Evolutionary conservation across 2,797 vertebrate genomes (phyloP).

Genomic region (Intellagama lesueurii): DNA sequence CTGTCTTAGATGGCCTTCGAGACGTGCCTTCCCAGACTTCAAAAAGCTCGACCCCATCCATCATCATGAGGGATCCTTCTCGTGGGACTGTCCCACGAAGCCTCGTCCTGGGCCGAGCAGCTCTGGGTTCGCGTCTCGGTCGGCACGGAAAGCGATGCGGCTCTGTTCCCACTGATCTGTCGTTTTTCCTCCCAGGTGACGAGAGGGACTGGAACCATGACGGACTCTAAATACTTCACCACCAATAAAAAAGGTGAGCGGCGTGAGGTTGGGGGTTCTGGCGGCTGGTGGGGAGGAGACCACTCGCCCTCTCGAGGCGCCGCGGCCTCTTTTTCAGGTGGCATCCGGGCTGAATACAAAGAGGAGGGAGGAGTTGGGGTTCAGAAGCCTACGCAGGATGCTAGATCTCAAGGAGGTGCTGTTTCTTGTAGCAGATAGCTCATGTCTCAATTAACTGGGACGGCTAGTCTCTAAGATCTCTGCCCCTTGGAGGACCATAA

Average conservation of each 20-base stretch:
- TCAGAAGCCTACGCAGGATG: neutral
- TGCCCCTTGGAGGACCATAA: no score
- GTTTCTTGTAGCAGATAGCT: neutral
- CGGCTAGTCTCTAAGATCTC: no score
- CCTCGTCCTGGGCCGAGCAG: no score
- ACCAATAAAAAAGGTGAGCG: constrained; percentile 97
- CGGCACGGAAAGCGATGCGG: neutral
- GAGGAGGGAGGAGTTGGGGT: neutral
- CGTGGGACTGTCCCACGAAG: no score
- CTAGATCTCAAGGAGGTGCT: constrained; percentile 46
- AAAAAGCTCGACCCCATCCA: no score
- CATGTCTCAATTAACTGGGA: no score
- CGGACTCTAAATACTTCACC: constrained; percentile 99
- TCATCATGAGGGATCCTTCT: no score
- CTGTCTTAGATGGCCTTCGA: no score
- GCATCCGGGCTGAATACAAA: constrained; percentile 21
- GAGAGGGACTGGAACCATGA: constrained; percentile 87
- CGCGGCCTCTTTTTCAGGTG: constrained; percentile 52
- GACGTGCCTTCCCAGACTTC: no score
- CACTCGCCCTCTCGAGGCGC: neutral
- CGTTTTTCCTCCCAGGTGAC: constrained; percentile 69
- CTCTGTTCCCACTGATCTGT: neutral
- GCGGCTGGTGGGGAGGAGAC: neutral
- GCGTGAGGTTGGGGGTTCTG: constrained; percentile 19
- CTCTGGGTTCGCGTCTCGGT: neutral